Evolutionary conservation across 2,113 vertebrate species (phyloP), one percentile per base, ranked within the genome.

Genomic region (Dolichallabes microphthalmus): DNA sequence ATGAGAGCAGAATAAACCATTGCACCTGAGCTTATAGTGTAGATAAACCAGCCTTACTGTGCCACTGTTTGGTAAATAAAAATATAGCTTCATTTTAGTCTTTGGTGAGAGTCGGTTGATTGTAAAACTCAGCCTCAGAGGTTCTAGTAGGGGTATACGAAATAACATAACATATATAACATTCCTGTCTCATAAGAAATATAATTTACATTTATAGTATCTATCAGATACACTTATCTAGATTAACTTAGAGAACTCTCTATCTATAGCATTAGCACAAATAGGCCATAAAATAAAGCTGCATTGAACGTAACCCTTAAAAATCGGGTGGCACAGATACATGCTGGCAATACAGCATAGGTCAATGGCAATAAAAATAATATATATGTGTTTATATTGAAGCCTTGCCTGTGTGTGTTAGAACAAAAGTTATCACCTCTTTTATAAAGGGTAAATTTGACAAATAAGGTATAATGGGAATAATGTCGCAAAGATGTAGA

Each of bases 1-100:
- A 86, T 50, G 35, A 69, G 82, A 68, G 50, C 15, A 55, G 75
- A 90, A 85, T 90, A 88, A 89, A 91, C 83, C 68, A 87, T 71
- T 74, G 63, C 80, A 83, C 73, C 87, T 90, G 79, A 84, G 63
- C 57, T 80, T 85, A 83, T 64, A 85, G 78, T 87, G 27, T 32
- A 79, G 75, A 73, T 68, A 68, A 50, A 76, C 53, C 79, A 68
- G 50, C 30, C 45, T 58, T 30, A 22, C 53, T 52, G 60, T 61
- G 17, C 4, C 75, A 68, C 50, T 57, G 8, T 32, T 64, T 61
- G 13, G 79, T 75, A 82, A 86, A 76, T 63, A 82, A 15, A 25
- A 3, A 64, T 85, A 80, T 22, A 39, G 17, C 57, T 35, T 52
- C n/a, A 80, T 32, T n/a, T 32, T 57, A 1, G 39, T 66, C 32